Conservation (phyloP, 2,797 vertebrate species). For the Acrossocheilus fasciatus region DNA sequence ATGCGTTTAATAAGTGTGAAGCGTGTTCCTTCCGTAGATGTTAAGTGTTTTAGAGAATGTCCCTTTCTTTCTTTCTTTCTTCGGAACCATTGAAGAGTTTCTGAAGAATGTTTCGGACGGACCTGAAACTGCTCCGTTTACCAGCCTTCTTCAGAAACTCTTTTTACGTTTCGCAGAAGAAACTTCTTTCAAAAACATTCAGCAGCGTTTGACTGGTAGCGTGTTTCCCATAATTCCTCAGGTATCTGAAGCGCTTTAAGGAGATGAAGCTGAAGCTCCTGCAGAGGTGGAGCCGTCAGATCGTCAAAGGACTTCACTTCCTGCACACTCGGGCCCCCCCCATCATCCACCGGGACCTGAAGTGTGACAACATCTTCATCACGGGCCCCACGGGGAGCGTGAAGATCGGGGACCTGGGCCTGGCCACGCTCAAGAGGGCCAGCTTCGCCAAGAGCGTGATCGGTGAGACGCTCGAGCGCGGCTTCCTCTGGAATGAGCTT, state of each 20-base stretch:
- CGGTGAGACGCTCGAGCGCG: constrained; percentile 73
- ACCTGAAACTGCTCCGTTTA: no score
- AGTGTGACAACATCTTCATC: constrained; percentile 99
- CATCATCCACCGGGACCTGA: constrained; percentile 97
- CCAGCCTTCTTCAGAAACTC: no score
- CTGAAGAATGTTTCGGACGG: no score
- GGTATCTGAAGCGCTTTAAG: constrained; percentile 96
- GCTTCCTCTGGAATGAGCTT: not conserved
- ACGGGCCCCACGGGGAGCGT: constrained; percentile 95
- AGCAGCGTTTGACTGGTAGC: no score
- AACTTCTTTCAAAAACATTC: no score
- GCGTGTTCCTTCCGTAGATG: no score
- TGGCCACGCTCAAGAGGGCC: constrained; percentile 95
- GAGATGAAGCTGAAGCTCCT: constrained; percentile 98
- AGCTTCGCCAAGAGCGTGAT: constrained; percentile 99
- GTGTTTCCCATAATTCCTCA: constrained; percentile 60
- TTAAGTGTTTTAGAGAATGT: no score
- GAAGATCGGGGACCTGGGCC: constrained; percentile 95
- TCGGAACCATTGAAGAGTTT: no score
- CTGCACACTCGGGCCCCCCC: constrained; percentile 95
- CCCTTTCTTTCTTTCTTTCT: no score
- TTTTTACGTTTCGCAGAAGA: no score
- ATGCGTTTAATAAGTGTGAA: no score
- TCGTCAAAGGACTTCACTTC: constrained; percentile 96
- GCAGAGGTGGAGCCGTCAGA: constrained; percentile 97